A percentile compares a stretch with the other conserved stretches of the same genome.
These are phyloP conservation scores for Phrixothrix hirtus DNA, from an alignment of 2,888 invertebrate species.

Conservation along the genomic window DNA sequence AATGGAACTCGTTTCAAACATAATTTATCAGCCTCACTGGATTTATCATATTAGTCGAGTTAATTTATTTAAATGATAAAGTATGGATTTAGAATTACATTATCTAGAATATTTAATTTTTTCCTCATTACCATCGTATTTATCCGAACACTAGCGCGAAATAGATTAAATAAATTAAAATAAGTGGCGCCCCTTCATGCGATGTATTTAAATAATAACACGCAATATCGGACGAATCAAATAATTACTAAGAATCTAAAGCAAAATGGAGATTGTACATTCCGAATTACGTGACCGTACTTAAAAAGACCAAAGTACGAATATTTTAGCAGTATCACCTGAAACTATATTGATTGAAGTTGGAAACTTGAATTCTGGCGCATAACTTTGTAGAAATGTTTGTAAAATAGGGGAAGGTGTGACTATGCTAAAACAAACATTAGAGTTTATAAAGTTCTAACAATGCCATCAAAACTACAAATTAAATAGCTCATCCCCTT, in stretches of 20 bases:
- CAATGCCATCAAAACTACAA: not conserved
- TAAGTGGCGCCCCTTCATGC: no score
- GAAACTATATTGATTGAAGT: not conserved
- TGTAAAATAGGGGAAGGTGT: not conserved
- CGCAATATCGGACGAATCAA: no score
- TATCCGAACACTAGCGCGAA: no score
- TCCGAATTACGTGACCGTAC: not conserved
- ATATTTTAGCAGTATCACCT: not conserved
- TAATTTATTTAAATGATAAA: conserved; percentile 9
- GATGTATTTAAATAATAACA: no score
- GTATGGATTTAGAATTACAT: no score
- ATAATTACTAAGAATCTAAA: no score
- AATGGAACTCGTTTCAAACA: conserved; percentile 7
- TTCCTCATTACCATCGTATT: no score
- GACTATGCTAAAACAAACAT: not conserved
- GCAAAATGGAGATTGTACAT: not conserved
- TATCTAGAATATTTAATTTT: no score
- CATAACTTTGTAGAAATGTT: not conserved
- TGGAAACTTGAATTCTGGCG: not conserved
- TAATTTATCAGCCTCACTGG: conserved; percentile 6
- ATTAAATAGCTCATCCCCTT: not conserved
- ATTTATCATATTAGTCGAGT: conserved; percentile 9
- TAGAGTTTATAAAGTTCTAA: not conserved
- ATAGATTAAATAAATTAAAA: no score
- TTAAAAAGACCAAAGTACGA: not conserved